phyloP scores from a whole-genome alignment of 2,797 vertebrate species.

The Rhynchotus rufescens region DNA sequence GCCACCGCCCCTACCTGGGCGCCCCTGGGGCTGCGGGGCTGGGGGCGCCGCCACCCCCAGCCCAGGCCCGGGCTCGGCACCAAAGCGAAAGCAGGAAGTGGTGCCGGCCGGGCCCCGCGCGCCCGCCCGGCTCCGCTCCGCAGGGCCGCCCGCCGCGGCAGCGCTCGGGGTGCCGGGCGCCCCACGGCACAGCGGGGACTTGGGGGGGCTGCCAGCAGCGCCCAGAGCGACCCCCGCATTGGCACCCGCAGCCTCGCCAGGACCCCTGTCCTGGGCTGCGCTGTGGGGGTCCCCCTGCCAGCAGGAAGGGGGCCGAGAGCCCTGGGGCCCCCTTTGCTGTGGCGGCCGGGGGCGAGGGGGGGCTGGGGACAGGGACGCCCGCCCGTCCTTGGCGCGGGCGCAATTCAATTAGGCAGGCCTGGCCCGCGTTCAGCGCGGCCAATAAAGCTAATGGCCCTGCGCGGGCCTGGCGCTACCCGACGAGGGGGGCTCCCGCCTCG shows the following conservation, averaged over 20 bases:
- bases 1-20: neutral
- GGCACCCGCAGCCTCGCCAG: neutral
- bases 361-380: neutral
- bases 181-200: accelerated
- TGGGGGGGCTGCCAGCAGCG: neutral
- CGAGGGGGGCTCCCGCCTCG: neutral
- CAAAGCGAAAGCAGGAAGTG: constrained; percentile 69
- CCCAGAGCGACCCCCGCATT: accelerated
- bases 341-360: neutral
- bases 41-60: neutral
- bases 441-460: constrained; percentile 66
- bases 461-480: constrained; percentile 39
- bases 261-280: accelerated
- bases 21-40: too few species aligned
- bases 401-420: constrained; percentile 67
- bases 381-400: constrained; percentile 18
- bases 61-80: neutral
- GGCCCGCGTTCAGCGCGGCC: constrained; percentile 31
- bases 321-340: neutral
- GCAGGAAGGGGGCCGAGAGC: neutral
- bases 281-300: neutral
- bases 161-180: neutral
- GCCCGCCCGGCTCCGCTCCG: neutral
- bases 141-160: too few species aligned
- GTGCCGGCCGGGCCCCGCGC: neutral